phyloP scores from a whole-genome alignment of 2,113 vertebrate genomes.

The Eonycteris spelaea region DNA sequence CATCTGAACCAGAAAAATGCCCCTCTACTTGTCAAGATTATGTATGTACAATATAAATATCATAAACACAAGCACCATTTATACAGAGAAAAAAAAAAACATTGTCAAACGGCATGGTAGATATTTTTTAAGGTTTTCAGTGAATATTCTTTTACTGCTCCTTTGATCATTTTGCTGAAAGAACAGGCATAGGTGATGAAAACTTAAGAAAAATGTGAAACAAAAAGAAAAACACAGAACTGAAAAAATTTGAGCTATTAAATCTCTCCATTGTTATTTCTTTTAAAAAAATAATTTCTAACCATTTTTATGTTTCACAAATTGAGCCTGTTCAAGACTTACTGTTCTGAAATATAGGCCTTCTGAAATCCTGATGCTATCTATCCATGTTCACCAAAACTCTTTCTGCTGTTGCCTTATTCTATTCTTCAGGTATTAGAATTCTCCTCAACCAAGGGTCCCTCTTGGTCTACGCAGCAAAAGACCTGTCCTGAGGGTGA shows the following conservation, averaged over 20 bases:
- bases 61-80: neutral
- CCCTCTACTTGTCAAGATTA: neutral
- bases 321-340: neutral
- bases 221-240: neutral
- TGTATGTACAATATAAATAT: neutral
- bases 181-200: neutral
- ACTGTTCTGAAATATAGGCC: neutral
- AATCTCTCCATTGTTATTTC: neutral
- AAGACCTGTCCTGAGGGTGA: neutral
- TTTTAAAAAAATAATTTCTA: neutral
- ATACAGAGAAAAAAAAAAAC: neutral
- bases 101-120: neutral
- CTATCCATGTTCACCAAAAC: neutral
- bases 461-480: neutral
- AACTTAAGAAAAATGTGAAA: neutral
- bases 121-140: neutral
- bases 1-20: neutral
- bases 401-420: neutral
- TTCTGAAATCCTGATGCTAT: neutral
- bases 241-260: neutral
- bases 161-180: neutral
- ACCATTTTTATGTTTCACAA: neutral
- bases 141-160: neutral
- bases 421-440: neutral
- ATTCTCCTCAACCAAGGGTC: neutral